These are phyloP conservation scores for Hiodon tergisus DNA, from an alignment of 2,113 vertebrate species.

Conservation along the genomic window DNA sequence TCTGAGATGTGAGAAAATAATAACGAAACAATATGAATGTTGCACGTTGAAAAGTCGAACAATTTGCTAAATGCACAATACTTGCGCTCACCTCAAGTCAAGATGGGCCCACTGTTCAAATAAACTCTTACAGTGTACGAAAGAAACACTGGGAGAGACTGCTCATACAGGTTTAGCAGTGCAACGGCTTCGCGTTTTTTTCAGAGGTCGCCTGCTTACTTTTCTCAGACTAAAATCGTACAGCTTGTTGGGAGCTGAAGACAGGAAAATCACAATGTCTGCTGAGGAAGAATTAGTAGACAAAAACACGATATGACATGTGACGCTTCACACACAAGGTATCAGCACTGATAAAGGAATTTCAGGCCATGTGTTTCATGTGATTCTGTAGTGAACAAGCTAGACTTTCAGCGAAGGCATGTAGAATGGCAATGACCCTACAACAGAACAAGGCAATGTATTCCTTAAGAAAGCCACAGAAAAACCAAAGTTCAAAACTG, in stretches of 20 bases:
- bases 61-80: too few species aligned
- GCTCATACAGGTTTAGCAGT: not conserved
- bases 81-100: too few species aligned
- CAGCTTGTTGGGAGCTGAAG: not conserved
- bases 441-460: not conserved
- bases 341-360: not conserved
- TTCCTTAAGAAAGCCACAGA: not conserved
- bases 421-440: conserved; percentile 1
- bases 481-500: not conserved
- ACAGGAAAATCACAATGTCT: not conserved
- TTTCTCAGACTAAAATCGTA: conserved; percentile 1
- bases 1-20: conserved; percentile 5
- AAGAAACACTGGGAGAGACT: not conserved
- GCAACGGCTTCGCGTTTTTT: not conserved
- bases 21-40: not conserved
- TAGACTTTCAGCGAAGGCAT: conserved; percentile 2
- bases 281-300: conserved; percentile 7
- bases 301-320: not conserved
- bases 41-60: not conserved
- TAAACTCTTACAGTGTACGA: not conserved
- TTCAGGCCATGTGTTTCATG: not conserved
- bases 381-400: conserved; percentile 7
- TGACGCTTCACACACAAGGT: not conserved
- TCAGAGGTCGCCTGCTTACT: not conserved
- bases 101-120: not conserved